Evolutionary conservation across 2,888 invertebrate genomes (phyloP), one percentile per base, ranked within the genome.

Genomic region (Hirtodrosophila histrioides): DNA sequence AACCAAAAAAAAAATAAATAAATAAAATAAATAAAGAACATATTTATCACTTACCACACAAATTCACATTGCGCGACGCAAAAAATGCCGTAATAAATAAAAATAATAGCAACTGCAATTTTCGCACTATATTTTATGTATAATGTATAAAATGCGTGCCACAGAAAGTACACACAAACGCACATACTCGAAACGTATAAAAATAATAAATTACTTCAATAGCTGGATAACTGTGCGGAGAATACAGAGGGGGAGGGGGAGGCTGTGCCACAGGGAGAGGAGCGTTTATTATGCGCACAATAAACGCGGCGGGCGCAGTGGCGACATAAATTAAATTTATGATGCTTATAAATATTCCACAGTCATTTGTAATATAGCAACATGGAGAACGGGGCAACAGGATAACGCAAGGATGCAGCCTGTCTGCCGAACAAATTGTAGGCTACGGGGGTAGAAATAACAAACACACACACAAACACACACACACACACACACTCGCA

Each of bases 331-430:
- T 79, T 86, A 87, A 88, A 88, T 88, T 89, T 89, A 88, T 88
- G 88, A 87, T 84, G 86, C 89, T 88, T 89, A 88, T 88, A 88
- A 88, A 88, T 88, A 89, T 88, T 88, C 88, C 86, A 86, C 88
- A 88, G 88, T 79, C 88, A 88, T 88, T 88, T 89, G 89, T 88
- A 85, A 77, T 83, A 78, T 73, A 82, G 71, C 85, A 76, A 70
- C 79, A 77, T 43, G 70, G 55, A 55, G 43, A 49, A 11, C 36
- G 65, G 64, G 75, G 54, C 68, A 61, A 73, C 83, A 85, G 82
- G 82, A 82, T 82, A 82, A 82, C 78, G 86, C 83, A 78, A 82
- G 82, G 82, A 86, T 86, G 86, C 86, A 79, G 83, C 53, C 67
- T 82, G 86, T 79, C 80, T 72, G 80, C 64, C 58, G 53, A 77